These are phyloP conservation scores for Petrosia ficiformis DNA, from an alignment of 37 sponge, comb jelly and placozoan species.

Conservation along the genomic window DNA sequence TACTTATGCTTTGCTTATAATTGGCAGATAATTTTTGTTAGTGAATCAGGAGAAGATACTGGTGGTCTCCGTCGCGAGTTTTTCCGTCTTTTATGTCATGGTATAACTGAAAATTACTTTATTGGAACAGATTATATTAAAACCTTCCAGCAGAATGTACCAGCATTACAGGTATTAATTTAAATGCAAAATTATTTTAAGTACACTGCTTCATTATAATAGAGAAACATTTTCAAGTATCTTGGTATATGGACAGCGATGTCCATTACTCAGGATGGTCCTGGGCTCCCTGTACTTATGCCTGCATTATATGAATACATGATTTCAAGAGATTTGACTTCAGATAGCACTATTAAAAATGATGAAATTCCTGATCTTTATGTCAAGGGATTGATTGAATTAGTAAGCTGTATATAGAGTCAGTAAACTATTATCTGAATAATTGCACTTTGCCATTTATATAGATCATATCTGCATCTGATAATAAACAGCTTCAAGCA, in stretches of 20 bases:
- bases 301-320: conserved; percentile 26
- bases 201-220: too few relatives aligned
- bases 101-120: not conserved
- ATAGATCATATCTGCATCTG: conserved; percentile 16
- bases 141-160: too few relatives aligned
- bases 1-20: not conserved
- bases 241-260: conserved; percentile 38
- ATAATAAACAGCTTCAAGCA: conserved; percentile 7
- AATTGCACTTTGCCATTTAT: not conserved
- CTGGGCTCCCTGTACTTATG: conserved; percentile 20
- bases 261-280: conserved; percentile 31
- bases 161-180: too few relatives aligned
- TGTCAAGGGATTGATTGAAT: not conserved
- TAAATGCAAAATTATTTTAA: too few relatives aligned
- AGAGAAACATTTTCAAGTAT: too few relatives aligned
- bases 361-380: conserved; percentile 16
- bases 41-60: conserved; percentile 12
- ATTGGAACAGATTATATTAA: not conserved
- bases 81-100: not conserved
- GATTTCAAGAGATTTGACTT: not conserved
- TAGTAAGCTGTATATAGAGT: too few relatives aligned
- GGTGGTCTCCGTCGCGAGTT: not conserved
- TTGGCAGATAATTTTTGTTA: not conserved
- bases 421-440: not conserved
- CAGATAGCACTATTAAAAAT: not conserved